These are phyloP conservation scores for Bryconaethiops microstoma DNA, from an alignment of 2,797 vertebrate species.

Conservation along the genomic window DNA sequence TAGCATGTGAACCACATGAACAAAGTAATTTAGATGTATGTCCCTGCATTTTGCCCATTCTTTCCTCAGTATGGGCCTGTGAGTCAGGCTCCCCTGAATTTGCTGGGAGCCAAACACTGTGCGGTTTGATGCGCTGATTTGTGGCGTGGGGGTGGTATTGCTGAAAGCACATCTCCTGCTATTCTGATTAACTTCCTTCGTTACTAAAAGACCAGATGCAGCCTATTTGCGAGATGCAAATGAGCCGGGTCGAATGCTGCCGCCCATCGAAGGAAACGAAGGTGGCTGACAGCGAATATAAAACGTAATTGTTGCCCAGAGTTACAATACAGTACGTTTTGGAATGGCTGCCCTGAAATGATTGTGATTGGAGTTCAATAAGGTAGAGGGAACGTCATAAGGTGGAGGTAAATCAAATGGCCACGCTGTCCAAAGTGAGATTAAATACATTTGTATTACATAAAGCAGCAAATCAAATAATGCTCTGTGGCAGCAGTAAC, in stretches of 20 bases:
- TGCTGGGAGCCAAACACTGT: slow-evolving; percentile 16
- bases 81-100: neutral
- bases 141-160: slow-evolving; percentile 38
- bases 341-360: slow-evolving; percentile 36
- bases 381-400: slow-evolving; percentile 28
- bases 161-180: slow-evolving; percentile 45
- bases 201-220: slow-evolving; percentile 49
- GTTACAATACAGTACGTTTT: slow-evolving; percentile 34
- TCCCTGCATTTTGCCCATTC: slow-evolving; percentile 5
- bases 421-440: slow-evolving; percentile 32
- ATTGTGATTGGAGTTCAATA: slow-evolving; percentile 38
- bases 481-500: slow-evolving; percentile 32
- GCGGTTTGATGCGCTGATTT: slow-evolving; percentile 63
- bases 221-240: slow-evolving; percentile 54
- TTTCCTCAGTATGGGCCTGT: slow-evolving; percentile 12
- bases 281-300: slow-evolving; percentile 38
- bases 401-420: slow-evolving; percentile 47
- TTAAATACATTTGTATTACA: slow-evolving; percentile 44
- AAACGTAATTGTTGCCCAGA: slow-evolving; percentile 28
- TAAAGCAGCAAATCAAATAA: slow-evolving; percentile 48
- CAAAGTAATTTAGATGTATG: slow-evolving; percentile 7
- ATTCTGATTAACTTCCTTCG: slow-evolving; percentile 55
- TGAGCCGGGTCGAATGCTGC: slow-evolving; percentile 39
- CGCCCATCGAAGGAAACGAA: slow-evolving; percentile 39
- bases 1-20: slow-evolving; percentile 34